Percentiles rank a stretch among this genome's conserved stretches.
Conservation (phyloP, 2,113 vertebrate species). For the Suncus etruscus region DNA sequence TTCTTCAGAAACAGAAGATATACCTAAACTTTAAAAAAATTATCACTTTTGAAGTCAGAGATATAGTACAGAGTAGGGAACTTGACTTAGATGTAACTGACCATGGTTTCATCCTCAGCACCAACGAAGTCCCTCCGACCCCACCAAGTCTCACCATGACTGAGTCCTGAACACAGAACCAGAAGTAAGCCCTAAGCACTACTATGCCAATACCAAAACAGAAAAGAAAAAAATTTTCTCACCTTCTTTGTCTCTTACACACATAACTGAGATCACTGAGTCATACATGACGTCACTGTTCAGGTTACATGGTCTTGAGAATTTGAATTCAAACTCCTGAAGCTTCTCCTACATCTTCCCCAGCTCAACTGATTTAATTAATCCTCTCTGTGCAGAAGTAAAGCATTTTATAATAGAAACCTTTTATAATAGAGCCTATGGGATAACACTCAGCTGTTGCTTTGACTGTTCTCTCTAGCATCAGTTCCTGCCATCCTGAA, state of each 20-base stretch:
- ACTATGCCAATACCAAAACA: too few species aligned
- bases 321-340: constrained; percentile 49
- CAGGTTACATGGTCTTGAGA: background rate
- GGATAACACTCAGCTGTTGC: background rate
- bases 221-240: background rate
- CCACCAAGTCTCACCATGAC: too few species aligned
- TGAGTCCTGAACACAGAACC: too few species aligned
- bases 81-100: too few species aligned
- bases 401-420: background rate
- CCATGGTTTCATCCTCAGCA: too few species aligned
- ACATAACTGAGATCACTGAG: background rate
- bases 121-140: too few species aligned
- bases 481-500: background rate
- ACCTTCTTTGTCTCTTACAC: background rate
- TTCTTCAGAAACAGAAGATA: constrained; percentile 18
- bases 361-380: background rate
- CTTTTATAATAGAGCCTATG: background rate
- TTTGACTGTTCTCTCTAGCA: background rate
- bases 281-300: background rate
- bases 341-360: background rate
- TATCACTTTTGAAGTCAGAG: background rate
- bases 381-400: background rate
- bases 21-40: background rate
- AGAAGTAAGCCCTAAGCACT: too few species aligned
- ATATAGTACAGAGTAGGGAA: too few species aligned